Percentiles rank a stretch among this genome's conserved stretches.
These are phyloP conservation scores for Atractosteus spatula DNA, from an alignment of 2,113 vertebrate species.

Conservation along the genomic window DNA sequence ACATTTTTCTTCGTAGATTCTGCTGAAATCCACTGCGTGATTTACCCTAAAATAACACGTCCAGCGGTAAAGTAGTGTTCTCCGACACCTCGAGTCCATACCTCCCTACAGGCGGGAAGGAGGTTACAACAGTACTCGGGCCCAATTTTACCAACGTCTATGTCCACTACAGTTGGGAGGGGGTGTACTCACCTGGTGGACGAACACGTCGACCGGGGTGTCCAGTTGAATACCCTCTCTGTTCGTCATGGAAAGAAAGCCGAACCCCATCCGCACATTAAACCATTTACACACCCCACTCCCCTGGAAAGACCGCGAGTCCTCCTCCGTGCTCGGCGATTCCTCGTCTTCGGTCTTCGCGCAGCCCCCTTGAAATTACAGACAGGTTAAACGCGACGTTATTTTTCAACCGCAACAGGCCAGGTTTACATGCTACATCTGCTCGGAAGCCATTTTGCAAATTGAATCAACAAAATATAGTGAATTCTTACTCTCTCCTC, in stretches of 20 bases:
- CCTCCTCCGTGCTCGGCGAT: conserved; percentile 63
- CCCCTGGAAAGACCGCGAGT: conserved; percentile 70
- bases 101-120: no score
- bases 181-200: conserved; percentile 84
- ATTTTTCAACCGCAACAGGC: background rate
- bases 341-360: conserved; percentile 78
- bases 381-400: background rate
- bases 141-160: no score
- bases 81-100: no score
- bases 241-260: conserved; percentile 94
- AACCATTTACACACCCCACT: conserved; percentile 95
- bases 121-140: no score
- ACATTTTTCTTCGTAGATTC: no score
- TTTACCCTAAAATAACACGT: no score
- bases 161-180: background rate
- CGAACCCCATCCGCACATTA: conserved; percentile 97
- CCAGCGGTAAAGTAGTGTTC: no score
- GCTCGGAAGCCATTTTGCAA: background rate
- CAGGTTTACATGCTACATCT: background rate
- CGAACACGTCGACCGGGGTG: conserved; percentile 92
- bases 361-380: conserved; percentile 70
- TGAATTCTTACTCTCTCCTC: conserved; percentile 1
- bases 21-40: no score
- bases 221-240: conserved; percentile 84
- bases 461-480: background rate